Evolutionary conservation across 2,888 invertebrate genomes (phyloP), one percentile per base, ranked within the genome.

Genomic region (Carpatolechia fugitivella): DNA sequence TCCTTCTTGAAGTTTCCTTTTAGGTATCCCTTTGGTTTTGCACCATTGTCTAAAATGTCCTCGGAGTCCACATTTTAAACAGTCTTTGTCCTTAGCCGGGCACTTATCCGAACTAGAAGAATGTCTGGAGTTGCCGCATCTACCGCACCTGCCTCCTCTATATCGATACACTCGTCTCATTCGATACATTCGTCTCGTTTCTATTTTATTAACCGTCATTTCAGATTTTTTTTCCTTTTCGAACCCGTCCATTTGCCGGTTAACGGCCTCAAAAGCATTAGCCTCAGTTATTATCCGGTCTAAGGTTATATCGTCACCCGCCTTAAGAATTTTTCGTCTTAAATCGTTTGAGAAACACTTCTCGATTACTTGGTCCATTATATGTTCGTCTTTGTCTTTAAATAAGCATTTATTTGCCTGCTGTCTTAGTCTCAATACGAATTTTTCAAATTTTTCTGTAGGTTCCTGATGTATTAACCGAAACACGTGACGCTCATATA

Each of bases 401-500:
- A 44, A 44, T 1, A 30, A n/a, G 8, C 47, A 47, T 24, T 47
- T 47, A 13, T 13, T 10, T 6, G 30, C 14, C 30, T 47, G 47
- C 1, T 47, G 24, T 14, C 47, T 8, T 5, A 47, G n/a, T 10
- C 47, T 29, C 2, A 47, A 8, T 16, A 47, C 4, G 13, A 47
- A 47, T 31, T 29, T 30, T 7, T 30, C 47, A 14, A 47, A 47
- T 47, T 31, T 47, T 10, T 47, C 47, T 1, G 5, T 8, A 13
- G 31, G 4, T 31, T 47, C 47, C 10, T 47, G 47, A 14, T 47
- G 29, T 18, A 49, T 16, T 18, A 35, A 13, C 3, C 35, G 33
- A 13, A 54, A 54, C 14, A 49, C 20, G 35, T 36, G 54, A 38
- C 47, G 29, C 38, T 47, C 36, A 13, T 54, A 54, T n/a, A 49